These are phyloP conservation scores for Hypolimnas misippus DNA, from an alignment of 2,888 invertebrate genomes.

Conservation along the genomic window DNA sequence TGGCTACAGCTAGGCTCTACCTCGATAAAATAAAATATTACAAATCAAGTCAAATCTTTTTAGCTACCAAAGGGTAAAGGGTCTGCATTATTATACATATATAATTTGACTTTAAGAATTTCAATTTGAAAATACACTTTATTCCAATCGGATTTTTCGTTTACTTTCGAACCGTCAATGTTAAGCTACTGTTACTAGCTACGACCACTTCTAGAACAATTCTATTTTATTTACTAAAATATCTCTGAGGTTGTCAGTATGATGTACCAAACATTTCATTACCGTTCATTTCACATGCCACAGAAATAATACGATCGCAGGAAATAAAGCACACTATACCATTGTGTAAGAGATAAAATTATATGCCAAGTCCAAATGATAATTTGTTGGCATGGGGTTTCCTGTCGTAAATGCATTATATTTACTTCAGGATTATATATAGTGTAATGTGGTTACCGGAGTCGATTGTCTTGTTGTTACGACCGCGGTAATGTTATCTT, in stretches of 20 bases:
- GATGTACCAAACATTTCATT: not conserved
- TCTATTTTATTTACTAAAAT: too few species aligned
- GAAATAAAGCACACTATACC: slow-evolving; percentile 5
- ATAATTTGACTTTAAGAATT: too few species aligned
- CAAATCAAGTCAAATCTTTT: too few species aligned
- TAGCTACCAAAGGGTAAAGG: too few species aligned
- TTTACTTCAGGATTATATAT: slow-evolving; percentile 25
- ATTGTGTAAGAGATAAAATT: slow-evolving; percentile 30
- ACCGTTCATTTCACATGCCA: not conserved
- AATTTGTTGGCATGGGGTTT: slow-evolving; percentile 33
- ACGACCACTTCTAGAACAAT: too few species aligned
- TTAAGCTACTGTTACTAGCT: too few species aligned
- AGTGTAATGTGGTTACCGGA: slow-evolving; percentile 33
- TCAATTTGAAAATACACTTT: too few species aligned
- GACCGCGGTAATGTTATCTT: slow-evolving; percentile 42
- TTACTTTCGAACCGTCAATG: too few species aligned
- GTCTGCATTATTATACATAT: too few species aligned
- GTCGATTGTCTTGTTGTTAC: slow-evolving; percentile 37
- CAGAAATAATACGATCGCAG: slow-evolving; percentile 1
- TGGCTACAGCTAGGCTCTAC: too few species aligned
- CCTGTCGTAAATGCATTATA: slow-evolving; percentile 40
- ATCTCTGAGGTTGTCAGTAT: not conserved
- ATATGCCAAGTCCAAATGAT: slow-evolving; percentile 26
- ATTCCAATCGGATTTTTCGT: too few species aligned
- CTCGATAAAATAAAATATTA: too few species aligned